Evolutionary conservation across 2,888 invertebrate genomes (phyloP).

Genomic region (Cephonodes hylas): DNA sequence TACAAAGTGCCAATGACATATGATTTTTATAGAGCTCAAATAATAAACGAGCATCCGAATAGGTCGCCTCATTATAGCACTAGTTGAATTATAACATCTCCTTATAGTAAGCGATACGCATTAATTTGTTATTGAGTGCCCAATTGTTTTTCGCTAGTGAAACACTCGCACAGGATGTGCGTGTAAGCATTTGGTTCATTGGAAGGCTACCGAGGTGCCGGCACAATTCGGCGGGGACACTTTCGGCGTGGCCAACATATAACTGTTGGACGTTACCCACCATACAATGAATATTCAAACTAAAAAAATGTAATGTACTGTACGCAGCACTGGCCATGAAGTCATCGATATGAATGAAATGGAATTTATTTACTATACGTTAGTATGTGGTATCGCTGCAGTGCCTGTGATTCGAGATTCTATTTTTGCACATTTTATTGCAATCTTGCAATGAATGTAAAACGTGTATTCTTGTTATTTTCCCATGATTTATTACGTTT

Average conservation of each 20-base stretch:
- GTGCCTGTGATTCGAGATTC: slow-evolving; percentile 11
- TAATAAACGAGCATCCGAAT: not conserved
- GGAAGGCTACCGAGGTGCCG: slow-evolving; percentile 40
- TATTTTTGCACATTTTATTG: slow-evolving; percentile 31
- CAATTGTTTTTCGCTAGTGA: slow-evolving; percentile 52
- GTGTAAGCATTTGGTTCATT: slow-evolving; percentile 69
- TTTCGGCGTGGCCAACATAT: slow-evolving; percentile 40
- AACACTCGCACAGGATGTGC: slow-evolving; percentile 66
- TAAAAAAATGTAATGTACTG: not conserved
- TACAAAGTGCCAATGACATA: not conserved
- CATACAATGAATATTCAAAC: slow-evolving; percentile 35
- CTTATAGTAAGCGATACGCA: slow-evolving; percentile 2
- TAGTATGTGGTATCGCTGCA: slow-evolving; percentile 14
- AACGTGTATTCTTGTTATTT: slow-evolving; percentile 38
- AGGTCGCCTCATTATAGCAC: not conserved
- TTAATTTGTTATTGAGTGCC: slow-evolving; percentile 21
- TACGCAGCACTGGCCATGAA: slow-evolving; percentile 20
- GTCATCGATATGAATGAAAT: slow-evolving; percentile 26
- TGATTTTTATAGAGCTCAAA: not conserved
- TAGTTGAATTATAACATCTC: not conserved
- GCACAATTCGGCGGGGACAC: slow-evolving; percentile 45
- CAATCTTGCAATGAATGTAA: slow-evolving; percentile 41
- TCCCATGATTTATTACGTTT: slow-evolving; percentile 49
- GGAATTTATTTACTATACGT: not conserved
- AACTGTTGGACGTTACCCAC: slow-evolving; percentile 30